phyloP scores from a whole-genome alignment of 53 echinoderm and acorn worm species.

The Paracentrotus lividus region DNA sequence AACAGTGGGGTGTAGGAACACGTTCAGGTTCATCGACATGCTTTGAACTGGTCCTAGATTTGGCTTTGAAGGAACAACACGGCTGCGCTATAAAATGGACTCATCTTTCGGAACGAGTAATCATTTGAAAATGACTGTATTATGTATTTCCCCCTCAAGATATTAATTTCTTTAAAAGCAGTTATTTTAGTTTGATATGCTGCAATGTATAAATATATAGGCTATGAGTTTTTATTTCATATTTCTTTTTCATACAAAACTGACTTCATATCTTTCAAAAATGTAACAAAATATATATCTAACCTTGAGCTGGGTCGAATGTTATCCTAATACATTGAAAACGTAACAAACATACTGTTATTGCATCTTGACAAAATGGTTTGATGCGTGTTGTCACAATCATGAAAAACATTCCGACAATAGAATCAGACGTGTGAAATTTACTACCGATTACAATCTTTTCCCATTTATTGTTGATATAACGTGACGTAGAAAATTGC shows the following conservation, averaged over 20 bases:
- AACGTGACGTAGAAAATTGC: slow-evolving; percentile 17
- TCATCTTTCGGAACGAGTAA: not conserved
- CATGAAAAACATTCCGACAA: not conserved
- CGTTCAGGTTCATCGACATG: not conserved
- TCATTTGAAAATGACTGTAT: not conserved
- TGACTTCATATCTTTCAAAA: not conserved
- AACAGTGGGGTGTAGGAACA: slow-evolving; percentile 1
- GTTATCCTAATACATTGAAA: no score
- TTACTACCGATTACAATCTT: not conserved
- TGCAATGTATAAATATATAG: no score
- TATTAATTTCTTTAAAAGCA: no score
- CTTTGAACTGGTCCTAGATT: slow-evolving; percentile 12
- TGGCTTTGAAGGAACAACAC: not conserved
- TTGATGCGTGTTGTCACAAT: not conserved
- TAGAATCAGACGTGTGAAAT: slow-evolving; percentile 29
- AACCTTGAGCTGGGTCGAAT: no score
- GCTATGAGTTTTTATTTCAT: no score
- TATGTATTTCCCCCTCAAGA: not conserved
- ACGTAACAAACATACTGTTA: no score
- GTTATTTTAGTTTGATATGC: no score
- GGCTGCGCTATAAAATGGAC: not conserved
- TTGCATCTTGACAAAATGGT: not conserved
- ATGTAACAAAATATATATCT: not conserved
- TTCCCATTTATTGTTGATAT: slow-evolving; percentile 15
- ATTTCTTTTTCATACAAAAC: no score